phyloP scores from a whole-genome alignment of 2,797 vertebrate genomes.

The Allobates femoralis region DNA sequence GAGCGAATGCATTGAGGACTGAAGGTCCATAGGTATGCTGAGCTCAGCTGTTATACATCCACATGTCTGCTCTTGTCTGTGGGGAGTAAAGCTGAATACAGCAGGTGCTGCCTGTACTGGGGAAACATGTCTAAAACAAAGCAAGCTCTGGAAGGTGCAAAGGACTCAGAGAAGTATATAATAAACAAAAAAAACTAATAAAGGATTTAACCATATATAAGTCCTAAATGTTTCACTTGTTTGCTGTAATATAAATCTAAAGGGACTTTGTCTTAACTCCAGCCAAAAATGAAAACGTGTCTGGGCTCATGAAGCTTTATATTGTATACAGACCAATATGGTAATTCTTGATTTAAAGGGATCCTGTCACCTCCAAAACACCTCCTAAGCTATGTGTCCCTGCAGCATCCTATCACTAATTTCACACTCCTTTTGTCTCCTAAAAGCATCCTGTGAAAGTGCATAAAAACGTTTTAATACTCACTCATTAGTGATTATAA shows the following conservation, averaged over 20 bases:
- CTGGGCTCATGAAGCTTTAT: neutral
- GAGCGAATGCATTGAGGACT: neutral
- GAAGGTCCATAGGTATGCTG: slow-evolving; percentile 10
- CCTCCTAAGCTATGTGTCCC: no score
- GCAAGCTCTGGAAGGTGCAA: neutral
- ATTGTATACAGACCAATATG: neutral
- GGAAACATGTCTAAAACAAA: neutral
- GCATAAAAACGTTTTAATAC: no score
- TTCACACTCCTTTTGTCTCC: no score
- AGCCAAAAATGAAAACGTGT: neutral
- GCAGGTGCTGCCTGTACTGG: slow-evolving; percentile 16
- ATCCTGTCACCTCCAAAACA: no score
- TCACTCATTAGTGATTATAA: no score
- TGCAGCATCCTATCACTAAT: no score
- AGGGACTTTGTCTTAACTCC: neutral
- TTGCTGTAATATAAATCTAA: neutral
- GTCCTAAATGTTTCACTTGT: neutral
- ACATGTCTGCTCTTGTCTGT: slow-evolving; percentile 11
- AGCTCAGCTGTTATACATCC: slow-evolving; percentile 5
- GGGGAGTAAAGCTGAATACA: neutral
- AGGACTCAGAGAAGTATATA: neutral
- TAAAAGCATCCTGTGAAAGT: no score
- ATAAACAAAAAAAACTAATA: neutral
- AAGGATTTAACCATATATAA: neutral
- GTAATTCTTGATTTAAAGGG: no score